Percentiles rank a stretch among this genome's conserved stretches.
These are phyloP conservation scores for Gastrophysa polygoni DNA, from an alignment of 2,888 invertebrate genomes.

Conservation along the genomic window DNA sequence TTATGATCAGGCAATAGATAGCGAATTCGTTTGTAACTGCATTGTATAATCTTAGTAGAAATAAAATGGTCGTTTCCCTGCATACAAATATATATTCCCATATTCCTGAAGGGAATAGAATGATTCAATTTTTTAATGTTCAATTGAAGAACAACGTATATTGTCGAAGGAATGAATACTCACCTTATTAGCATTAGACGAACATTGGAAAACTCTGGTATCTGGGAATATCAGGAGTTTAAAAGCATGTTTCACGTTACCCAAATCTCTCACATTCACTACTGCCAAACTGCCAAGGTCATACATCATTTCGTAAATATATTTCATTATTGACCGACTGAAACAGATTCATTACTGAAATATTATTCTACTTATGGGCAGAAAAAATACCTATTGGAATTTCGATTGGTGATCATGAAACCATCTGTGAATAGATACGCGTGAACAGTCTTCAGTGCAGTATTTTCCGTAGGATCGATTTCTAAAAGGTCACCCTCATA, in stretches of 20 bases:
- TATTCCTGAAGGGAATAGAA: too few species aligned
- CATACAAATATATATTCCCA: too few species aligned
- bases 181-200: slow-evolving; percentile 68
- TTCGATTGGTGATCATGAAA: slow-evolving; percentile 85
- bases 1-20: too few species aligned
- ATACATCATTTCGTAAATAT: slow-evolving; percentile 83
- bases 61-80: too few species aligned
- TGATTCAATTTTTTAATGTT: too few species aligned
- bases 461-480: slow-evolving; percentile 85
- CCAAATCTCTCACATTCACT: slow-evolving; percentile 90
- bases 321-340: slow-evolving; percentile 77
- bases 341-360: slow-evolving; percentile 25
- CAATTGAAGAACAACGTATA: slow-evolving; percentile 23
- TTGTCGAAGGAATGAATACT: slow-evolving; percentile 20
- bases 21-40: too few species aligned
- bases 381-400: slow-evolving; percentile 65
- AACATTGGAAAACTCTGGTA: slow-evolving; percentile 89
- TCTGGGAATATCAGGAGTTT: slow-evolving; percentile 94
- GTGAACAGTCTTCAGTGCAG: slow-evolving; percentile 85
- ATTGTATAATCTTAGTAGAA: too few species aligned
- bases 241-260: slow-evolving; percentile 89
- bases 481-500: slow-evolving; percentile 92
- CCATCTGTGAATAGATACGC: slow-evolving; percentile 93
- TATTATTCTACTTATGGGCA: neutral
- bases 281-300: slow-evolving; percentile 89